A percentile compares a stretch with the other conserved stretches of the same genome.
phyloP scores from a whole-genome alignment of 1,140 invertebrate genomes.

The Coptotermes formosanus region DNA sequence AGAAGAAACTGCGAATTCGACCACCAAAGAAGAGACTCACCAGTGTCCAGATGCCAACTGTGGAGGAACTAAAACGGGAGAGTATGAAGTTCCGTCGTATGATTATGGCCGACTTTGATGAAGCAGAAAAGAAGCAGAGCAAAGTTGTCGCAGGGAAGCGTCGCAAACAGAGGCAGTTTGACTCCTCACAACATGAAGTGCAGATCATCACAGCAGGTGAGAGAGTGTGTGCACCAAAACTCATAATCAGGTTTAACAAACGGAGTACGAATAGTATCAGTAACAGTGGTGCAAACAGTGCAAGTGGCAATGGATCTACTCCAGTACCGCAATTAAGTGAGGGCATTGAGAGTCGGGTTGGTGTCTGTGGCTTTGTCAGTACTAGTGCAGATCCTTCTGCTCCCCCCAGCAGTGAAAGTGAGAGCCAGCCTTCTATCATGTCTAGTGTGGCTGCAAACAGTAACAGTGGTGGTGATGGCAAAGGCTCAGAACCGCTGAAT shows the following conservation, averaged over 20 bases:
- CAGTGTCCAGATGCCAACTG: slow-evolving; percentile 62
- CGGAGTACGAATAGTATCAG: neutral
- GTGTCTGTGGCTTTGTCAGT: neutral
- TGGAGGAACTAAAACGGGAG: slow-evolving; percentile 76
- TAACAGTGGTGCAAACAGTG: slow-evolving; percentile 20
- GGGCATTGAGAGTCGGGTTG: neutral
- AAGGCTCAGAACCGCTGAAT: slow-evolving; percentile 45
- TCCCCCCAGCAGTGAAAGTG: neutral
- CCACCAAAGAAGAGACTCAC: slow-evolving; percentile 79
- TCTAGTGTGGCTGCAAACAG: neutral
- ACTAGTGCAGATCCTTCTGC: neutral
- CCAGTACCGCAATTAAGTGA: neutral
- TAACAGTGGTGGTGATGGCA: neutral
- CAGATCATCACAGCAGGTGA: slow-evolving; percentile 50
- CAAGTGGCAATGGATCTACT: neutral
- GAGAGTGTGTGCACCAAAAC: slow-evolving; percentile 37
- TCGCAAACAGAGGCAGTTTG: slow-evolving; percentile 33
- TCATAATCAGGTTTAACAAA: slow-evolving; percentile 42
- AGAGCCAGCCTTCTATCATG: slow-evolving; percentile 8
- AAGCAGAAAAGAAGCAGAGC: slow-evolving; percentile 62
- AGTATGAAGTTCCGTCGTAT: slow-evolving; percentile 84
- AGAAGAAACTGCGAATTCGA: slow-evolving; percentile 55
- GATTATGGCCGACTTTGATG: slow-evolving; percentile 78
- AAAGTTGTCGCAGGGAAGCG: slow-evolving; percentile 45
- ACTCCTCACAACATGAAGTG: slow-evolving; percentile 52